phyloP scores from a whole-genome alignment of 2,113 vertebrate species.

The Sapayoa aenigma region DNA sequence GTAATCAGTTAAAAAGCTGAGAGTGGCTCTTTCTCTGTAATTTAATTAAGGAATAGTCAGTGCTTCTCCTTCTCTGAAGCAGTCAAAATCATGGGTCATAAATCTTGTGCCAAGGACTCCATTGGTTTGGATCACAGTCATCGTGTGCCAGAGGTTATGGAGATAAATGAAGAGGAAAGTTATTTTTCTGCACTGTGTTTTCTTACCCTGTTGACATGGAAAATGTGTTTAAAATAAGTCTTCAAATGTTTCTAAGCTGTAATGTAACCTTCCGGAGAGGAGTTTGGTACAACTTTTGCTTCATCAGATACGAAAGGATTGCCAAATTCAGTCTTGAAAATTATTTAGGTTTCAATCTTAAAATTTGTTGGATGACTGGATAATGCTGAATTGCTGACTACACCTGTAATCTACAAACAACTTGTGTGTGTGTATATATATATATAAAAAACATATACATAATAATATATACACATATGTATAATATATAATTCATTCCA shows the following conservation, averaged over 20 bases:
- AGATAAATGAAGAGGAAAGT: neutral
- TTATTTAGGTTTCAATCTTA: neutral
- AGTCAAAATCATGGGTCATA: neutral
- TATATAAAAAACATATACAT: neutral
- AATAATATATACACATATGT: neutral
- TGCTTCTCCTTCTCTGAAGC: neutral
- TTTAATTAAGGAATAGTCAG: neutral
- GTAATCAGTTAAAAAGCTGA: neutral
- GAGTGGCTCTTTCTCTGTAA: neutral
- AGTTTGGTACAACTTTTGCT: neutral
- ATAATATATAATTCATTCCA: neutral
- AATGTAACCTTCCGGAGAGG: neutral
- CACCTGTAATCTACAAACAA: neutral
- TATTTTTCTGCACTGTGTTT: neutral
- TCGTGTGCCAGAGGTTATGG: fast-evolving
- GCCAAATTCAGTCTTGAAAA: neutral
- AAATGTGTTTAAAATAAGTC: neutral
- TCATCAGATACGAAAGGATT: neutral
- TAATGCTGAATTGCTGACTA: neutral
- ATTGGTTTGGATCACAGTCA: neutral
- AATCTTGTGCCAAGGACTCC: neutral
- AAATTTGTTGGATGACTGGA: neutral
- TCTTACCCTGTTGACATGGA: neutral
- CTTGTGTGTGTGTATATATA: neutral
- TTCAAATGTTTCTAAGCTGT: neutral